phyloP scores from a whole-genome alignment of 2,113 vertebrate genomes.

The Pterocles orientalis region DNA sequence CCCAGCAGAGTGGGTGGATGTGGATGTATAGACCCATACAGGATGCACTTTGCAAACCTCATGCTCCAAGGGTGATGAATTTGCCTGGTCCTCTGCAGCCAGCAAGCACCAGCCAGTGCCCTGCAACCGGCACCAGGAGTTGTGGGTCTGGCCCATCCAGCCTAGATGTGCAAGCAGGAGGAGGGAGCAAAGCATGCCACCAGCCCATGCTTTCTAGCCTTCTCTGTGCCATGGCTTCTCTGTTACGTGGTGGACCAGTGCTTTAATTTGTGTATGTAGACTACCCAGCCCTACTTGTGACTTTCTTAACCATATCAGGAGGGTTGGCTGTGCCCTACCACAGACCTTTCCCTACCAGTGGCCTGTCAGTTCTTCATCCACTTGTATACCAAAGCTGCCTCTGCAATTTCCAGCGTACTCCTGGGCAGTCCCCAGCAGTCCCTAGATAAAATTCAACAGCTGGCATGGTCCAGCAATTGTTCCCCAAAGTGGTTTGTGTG shows the following conservation, averaged over 20 bases:
- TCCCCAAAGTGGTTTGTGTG: not conserved
- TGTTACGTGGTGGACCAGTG: fast-evolving
- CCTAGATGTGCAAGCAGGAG: not conserved
- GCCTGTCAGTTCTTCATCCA: not conserved
- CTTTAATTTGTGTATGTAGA: not conserved
- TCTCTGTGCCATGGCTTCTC: not conserved
- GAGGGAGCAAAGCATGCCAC: not conserved
- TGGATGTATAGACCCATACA: not conserved
- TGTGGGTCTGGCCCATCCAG: not conserved
- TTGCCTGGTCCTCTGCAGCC: not conserved
- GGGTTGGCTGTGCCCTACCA: not conserved
- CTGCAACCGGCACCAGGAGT: not conserved
- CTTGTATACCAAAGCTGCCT: not conserved
- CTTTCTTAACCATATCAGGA: not conserved
- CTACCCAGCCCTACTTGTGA: not conserved
- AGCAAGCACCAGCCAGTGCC: not conserved
- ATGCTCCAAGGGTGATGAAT: not conserved
- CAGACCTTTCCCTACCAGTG: not conserved
- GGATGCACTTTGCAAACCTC: not conserved
- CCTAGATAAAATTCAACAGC: not conserved
- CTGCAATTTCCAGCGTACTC: not conserved
- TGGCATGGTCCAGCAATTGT: not conserved
- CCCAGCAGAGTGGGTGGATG: not conserved
- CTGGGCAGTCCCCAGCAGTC: not conserved
- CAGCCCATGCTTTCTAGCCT: not conserved